Base-by-base conservation (phyloP, 2,888 invertebrate species). In the Meganola albula region DNA sequence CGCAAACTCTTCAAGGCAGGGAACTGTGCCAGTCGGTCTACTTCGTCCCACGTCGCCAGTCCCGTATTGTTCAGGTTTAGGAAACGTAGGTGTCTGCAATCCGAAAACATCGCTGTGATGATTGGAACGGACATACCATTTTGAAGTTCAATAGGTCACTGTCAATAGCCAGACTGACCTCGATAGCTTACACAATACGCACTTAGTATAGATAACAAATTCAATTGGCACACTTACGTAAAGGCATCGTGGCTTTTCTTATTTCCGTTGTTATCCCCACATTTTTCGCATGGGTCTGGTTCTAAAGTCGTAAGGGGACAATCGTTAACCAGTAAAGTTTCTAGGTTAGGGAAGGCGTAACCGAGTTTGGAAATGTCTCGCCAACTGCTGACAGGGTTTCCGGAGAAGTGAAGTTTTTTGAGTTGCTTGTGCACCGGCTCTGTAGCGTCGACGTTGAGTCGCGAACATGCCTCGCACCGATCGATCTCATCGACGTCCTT, bases 341-440 rank as follows among this genome's bases (percentile, higher is more conserved):
- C 93, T 55, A 98, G 77, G 62, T 90, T 91, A 0, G 97, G 97
- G 72, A 97, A 97, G 3, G 93, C 90, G 56, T 91, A 89, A 1
- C 97, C 97, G 34, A 98, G 77, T 59, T 94, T 93, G 18, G 90
- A 90, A 31, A 97, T 90, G 69, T 96, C 94, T 42, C 84, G 83
- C 97, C 97, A 97, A 52, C 90, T 89, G 49, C 90, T 89, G n/a
- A 97, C 88, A 0, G 91, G 93, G 76, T 97, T 97, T 18, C 94
- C 94, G 42, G 93, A 96, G 58, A 97, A 94, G 71, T 96, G 95
- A 10, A 98, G 85, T 56, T 92, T 93, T 61, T 90, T 92, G 27
- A 97, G 77, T 16, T 91, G 88, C 9, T 86, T 77, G 61, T 95
- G 94, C 4, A 89, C 85, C 16, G 80, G 73, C 49, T 78, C 76